These are phyloP conservation scores for Chascanopsetta lugubris DNA, from an alignment of 2,113 vertebrate species.

Conservation along the genomic window DNA sequence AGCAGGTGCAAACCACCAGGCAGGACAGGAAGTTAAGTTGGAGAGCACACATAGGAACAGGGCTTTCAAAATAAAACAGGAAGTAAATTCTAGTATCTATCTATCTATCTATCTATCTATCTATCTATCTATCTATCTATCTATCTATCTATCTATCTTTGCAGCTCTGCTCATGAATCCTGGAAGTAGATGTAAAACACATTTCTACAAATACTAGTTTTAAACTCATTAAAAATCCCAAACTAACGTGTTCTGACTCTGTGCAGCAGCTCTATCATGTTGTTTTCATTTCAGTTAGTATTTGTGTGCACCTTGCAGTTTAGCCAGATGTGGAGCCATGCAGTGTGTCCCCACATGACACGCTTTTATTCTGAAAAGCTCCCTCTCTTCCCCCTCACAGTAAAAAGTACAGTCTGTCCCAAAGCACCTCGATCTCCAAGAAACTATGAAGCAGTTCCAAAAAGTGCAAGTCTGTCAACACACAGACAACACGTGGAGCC, in stretches of 20 bases:
- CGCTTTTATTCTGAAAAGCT: conserved; percentile 24
- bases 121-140: too few relatives aligned
- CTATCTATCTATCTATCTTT: too few relatives aligned
- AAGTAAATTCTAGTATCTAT: background rate
- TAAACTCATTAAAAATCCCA: conserved; percentile 18
- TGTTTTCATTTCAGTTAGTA: too few relatives aligned
- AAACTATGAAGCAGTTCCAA: conserved; percentile 55
- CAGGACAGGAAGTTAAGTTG: too few relatives aligned
- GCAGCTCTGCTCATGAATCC: background rate
- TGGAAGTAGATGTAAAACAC: conserved; percentile 16
- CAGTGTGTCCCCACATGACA: background rate
- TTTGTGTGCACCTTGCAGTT: conserved; percentile 16
- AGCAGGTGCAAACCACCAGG: too few relatives aligned
- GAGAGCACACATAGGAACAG: too few relatives aligned
- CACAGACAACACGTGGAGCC: conserved; percentile 44
- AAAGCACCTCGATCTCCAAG: conserved; percentile 40
- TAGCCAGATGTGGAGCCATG: conserved; percentile 32
- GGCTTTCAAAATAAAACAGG: too few relatives aligned
- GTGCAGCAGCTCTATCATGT: background rate
- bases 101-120: too few relatives aligned
- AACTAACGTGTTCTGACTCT: conserved; percentile 15
- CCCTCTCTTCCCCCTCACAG: conserved; percentile 19
- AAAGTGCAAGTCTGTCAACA: conserved; percentile 56
- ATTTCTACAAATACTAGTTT: conserved; percentile 29
- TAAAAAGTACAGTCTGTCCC: conserved; percentile 46